Conservation (phyloP, 2,113 vertebrate species). For the Nothocercus julius region DNA sequence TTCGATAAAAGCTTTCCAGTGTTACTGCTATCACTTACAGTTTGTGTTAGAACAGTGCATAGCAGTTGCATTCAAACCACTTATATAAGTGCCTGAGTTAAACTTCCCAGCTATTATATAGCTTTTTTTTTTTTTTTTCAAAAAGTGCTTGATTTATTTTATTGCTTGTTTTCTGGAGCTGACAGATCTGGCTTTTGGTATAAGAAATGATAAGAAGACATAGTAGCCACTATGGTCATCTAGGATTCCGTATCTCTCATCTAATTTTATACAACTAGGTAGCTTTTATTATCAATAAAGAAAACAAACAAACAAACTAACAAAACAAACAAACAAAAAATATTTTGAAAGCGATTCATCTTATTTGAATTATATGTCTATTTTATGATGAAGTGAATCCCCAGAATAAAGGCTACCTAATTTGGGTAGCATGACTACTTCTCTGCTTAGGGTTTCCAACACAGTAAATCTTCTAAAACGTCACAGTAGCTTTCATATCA, state of each 20-base stretch:
- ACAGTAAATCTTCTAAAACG: not conserved
- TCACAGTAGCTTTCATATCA: not conserved
- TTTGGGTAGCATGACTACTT: not conserved
- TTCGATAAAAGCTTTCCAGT: conserved; percentile 43
- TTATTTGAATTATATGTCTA: not conserved
- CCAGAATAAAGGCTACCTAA: not conserved
- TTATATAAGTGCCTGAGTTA: not conserved
- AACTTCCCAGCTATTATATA: not conserved
- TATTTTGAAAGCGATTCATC: not conserved
- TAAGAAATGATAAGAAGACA: not conserved
- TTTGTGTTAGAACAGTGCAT: conserved; percentile 15
- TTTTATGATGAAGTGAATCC: not conserved
- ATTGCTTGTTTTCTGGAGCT: not conserved
- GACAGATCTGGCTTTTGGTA: not conserved
- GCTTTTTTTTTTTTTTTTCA: not conserved
- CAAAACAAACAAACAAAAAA: not conserved
- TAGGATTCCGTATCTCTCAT: not conserved
- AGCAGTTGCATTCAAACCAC: not conserved
- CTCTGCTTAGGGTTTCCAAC: not conserved
- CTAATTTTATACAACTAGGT: not conserved
- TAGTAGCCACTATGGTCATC: not conserved
- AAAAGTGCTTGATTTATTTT: not conserved
- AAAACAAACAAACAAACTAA: not conserved
- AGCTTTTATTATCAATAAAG: not conserved
- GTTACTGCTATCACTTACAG: conserved; percentile 29